Evolutionary conservation across 2,888 invertebrate genomes (phyloP).

Genomic region (Falcaria lacertinaria): DNA sequence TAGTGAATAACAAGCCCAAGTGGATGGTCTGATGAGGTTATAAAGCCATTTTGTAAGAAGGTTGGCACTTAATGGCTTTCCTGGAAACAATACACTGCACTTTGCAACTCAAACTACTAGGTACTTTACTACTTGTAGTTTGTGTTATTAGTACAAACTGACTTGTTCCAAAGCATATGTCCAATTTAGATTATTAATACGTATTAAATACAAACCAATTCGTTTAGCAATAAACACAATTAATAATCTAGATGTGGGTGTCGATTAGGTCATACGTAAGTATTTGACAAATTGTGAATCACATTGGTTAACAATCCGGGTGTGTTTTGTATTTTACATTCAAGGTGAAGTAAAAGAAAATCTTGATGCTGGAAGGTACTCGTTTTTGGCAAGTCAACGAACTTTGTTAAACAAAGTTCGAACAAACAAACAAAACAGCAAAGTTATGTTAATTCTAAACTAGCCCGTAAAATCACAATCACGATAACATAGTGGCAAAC

Average conservation of each 20-base stretch:
- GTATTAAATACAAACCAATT: background rate
- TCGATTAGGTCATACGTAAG: constrained; percentile 55
- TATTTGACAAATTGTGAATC: constrained; percentile 30
- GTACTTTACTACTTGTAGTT: no score
- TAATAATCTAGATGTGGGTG: constrained; percentile 42
- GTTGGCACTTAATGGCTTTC: background rate
- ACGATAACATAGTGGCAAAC: constrained; percentile 16
- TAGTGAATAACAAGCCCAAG: no score
- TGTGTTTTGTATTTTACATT: background rate
- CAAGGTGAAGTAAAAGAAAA: background rate
- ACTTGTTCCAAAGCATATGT: no score
- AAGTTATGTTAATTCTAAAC: constrained; percentile 29
- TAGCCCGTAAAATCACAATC: constrained; percentile 30
- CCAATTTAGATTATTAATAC: background rate
- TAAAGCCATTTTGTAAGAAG: background rate
- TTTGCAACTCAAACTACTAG: background rate
- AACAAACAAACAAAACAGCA: constrained; percentile 26
- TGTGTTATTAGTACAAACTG: no score
- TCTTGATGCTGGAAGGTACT: background rate
- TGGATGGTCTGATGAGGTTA: background rate
- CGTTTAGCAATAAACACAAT: constrained; percentile 1
- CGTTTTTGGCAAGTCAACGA: constrained; percentile 23
- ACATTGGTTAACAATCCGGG: constrained; percentile 8
- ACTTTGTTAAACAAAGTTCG: constrained; percentile 39
- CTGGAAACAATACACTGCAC: background rate